Base-by-base conservation (phyloP, 2,888 invertebrate genomes). In the Netelia virgata region DNA sequence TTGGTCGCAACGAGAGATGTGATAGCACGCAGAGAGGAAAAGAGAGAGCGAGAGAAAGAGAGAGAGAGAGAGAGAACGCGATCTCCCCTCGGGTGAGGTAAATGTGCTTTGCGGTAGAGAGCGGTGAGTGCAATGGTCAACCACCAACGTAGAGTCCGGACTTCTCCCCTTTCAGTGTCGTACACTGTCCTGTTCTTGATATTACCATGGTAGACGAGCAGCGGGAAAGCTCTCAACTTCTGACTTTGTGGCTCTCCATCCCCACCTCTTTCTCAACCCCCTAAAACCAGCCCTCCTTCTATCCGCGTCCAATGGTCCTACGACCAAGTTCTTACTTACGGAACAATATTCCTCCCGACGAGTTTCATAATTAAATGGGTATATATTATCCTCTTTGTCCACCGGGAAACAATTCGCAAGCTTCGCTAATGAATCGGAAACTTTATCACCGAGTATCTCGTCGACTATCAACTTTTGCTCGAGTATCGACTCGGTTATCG, bases 331-430 rank as follows among this genome's bases (percentile, higher is more conserved):
- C 83, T 83, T 77, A 82, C 83, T 83, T 76, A 82, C 53, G 59
- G 43, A 36, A 79, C 73, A 81, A 82, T 85, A 84, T 87, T 84
- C 84, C 76, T n/a, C 23, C 3, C 64, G 68, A 73, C 66, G 88
- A 90, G 88, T 87, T 90, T 87, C 79, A 81, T 82, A 88, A 90
- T 90, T 87, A 87, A 88, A 89, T 85, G 82, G 57, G 23, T 23
- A 77, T 77, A 50, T 36, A 61, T 50, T 23, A 47, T n/a, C 8
- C 11, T 68, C 18, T 61, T 16, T 43, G 61, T 61, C 36, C 11
- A n/a, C 50, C 18, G 8, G 16, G n/a, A 20, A 14, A 43, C 36
- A 53, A 61, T 3, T 53, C 18, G 28, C 69, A 61, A 77, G 10
- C 77, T 75, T 53, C 77, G 82, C 83, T 84, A 86, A 88, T 86